phyloP scores from a whole-genome alignment of 2,888 invertebrate species.

The Dioctria linearis region DNA sequence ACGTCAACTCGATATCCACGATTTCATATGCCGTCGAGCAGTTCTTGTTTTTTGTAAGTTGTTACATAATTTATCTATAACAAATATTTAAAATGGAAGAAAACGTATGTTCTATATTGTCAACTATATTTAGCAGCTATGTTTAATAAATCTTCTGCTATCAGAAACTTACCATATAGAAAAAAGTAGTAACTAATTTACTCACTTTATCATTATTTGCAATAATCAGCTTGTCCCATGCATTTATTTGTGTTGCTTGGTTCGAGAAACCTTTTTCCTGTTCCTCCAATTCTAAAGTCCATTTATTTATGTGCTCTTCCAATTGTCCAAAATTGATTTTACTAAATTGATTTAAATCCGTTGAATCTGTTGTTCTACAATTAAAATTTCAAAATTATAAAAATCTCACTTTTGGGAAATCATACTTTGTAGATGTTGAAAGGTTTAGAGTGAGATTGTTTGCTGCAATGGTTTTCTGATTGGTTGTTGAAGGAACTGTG shows the following conservation, averaged over 20 bases:
- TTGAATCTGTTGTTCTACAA: conserved; percentile 24
- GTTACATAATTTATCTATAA: no score
- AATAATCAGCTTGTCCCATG: conserved; percentile 93
- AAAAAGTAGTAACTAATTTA: conserved; percentile 62
- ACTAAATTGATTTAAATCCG: conserved; percentile 64
- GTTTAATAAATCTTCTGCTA: no score
- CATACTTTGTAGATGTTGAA: conserved; percentile 56
- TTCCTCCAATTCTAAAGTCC: conserved; percentile 92
- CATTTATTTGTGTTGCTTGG: conserved; percentile 95
- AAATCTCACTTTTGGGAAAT: neutral
- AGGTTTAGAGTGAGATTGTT: conserved; percentile 19
- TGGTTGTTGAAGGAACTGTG: no score
- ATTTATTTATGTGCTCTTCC: conserved; percentile 94
- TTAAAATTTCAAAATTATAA: neutral
- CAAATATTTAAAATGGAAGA: no score
- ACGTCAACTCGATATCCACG: no score
- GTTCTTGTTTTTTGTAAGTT: no score
- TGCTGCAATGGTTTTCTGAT: no score
- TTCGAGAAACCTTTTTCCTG: conserved; percentile 94
- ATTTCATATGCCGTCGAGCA: no score
- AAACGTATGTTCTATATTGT: no score
- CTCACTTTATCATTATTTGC: conserved; percentile 89
- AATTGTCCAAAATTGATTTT: conserved; percentile 86
- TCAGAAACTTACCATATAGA: no score
- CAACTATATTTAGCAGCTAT: no score